Evolutionary conservation across 64 coral and sea anemone genomes (phyloP), one percentile per base, ranked within the genome.

Genomic region (Actinia equina): DNA sequence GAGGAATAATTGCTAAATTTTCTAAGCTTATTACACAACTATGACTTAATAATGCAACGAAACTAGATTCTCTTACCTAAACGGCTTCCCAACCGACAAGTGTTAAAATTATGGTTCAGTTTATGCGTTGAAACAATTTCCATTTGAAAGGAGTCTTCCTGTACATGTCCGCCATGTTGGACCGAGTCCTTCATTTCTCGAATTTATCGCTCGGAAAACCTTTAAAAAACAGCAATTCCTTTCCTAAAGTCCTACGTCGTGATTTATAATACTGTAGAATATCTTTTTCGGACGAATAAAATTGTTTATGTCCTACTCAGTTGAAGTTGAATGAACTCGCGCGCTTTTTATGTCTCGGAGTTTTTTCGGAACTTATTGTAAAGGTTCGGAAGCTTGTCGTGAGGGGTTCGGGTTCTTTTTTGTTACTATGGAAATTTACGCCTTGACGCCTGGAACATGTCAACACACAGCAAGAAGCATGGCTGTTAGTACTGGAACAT

Each of bases 1-100:
- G 46, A 49, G 46, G 7, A 49, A 49, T 49, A 2, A 49, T 49
- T 49, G 4, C 7, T 6, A 49, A 49, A 8, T 8, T 49, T 49
- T 6, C 46, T 57, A 57, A 57, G 55, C 55, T 57, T 57, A 57
- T 11, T 57, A 13, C 55, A 57, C 30, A 37, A 37, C 30, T 37
- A 37, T 37, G 30, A 37, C 11, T 14, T 13, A 6, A 57, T 14
- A 57, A 57, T 14, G 10, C 2, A 57, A 14, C 55, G 2, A 12
- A 57, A 14, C 55, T 57, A 13, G 55, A 57, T 57, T 12, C 15
- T 57, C 89, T 83, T 27, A 92, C 91, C 86, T 88, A 60, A 92
- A 92, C 20, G 86, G 91, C 37, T 92, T 92, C 59, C 91, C 91
- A 83, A 88, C 76, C 44, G 65, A 49, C 41, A 92, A 2, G 64